Conservation (phyloP, 2,797 vertebrate genomes). For the Limnodromus scolopaceus region DNA sequence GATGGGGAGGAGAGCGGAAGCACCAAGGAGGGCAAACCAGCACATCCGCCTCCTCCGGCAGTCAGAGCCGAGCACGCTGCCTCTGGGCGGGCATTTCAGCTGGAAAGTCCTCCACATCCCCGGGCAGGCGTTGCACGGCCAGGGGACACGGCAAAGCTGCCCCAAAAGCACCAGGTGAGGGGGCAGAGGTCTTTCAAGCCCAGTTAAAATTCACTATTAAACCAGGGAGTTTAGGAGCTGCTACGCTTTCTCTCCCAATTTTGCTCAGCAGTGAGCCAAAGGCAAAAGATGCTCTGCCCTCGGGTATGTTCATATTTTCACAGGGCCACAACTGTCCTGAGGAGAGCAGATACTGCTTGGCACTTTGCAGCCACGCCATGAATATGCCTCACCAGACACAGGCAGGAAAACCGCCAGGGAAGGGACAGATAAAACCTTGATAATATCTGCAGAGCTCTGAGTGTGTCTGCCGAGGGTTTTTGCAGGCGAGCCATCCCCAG, state of each 20-base stretch:
- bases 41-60: rapidly evolving
- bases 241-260: neutral
- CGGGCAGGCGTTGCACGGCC: rapidly evolving
- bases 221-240: neutral
- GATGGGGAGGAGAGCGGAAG: neutral
- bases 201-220: neutral
- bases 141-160: rapidly evolving
- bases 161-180: neutral
- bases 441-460: neutral
- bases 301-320: rapidly evolving
- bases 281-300: neutral
- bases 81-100: neutral
- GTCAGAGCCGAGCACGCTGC: neutral
- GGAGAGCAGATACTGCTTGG: neutral
- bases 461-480: rapidly evolving
- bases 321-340: neutral
- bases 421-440: neutral
- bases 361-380: neutral
- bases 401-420: neutral
- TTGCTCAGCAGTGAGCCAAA: neutral
- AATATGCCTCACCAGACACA: neutral
- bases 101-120: neutral
- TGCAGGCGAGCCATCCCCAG: rapidly evolving
- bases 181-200: neutral
- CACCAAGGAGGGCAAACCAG: neutral